Evolutionary conservation across 2,797 vertebrate species (phyloP).

Genomic region (Gouania willdenowi): DNA sequence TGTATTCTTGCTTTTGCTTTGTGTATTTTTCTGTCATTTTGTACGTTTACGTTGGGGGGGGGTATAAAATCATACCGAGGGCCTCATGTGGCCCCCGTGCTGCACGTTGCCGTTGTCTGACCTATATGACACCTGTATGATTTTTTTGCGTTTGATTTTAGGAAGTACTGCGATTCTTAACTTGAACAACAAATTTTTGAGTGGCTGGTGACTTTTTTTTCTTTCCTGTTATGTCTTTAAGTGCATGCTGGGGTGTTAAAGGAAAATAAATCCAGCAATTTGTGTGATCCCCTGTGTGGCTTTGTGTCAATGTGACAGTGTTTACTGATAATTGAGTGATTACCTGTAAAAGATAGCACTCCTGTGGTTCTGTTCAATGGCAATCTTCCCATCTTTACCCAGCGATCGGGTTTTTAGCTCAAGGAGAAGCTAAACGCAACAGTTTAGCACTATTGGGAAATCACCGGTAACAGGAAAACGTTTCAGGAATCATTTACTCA

Average conservation of each 20-base stretch:
- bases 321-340: constrained; percentile 79
- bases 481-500: constrained; percentile 34
- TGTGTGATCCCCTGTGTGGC: constrained; percentile 36
- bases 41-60: no score
- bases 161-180: no score
- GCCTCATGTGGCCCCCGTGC: no score
- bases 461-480: constrained; percentile 26
- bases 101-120: no score
- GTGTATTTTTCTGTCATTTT: no score
- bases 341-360: constrained; percentile 73
- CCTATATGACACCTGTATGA: no score
- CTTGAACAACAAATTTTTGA: no score
- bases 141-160: no score
- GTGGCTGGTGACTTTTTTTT: constrained; percentile 11
- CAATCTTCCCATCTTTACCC: constrained; percentile 48
- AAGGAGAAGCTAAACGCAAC: constrained; percentile 48
- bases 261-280: constrained; percentile 40
- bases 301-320: constrained; percentile 59
- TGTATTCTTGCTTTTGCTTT: no score
- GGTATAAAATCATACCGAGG: no score
- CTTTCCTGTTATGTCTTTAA: constrained; percentile 20
- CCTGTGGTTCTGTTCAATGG: constrained; percentile 48
- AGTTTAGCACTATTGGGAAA: constrained; percentile 40
- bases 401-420: constrained; percentile 45
- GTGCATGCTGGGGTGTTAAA: constrained; percentile 21